Conservation (phyloP, 2,113 vertebrate genomes). For the Sclerurus mexicanus region DNA sequence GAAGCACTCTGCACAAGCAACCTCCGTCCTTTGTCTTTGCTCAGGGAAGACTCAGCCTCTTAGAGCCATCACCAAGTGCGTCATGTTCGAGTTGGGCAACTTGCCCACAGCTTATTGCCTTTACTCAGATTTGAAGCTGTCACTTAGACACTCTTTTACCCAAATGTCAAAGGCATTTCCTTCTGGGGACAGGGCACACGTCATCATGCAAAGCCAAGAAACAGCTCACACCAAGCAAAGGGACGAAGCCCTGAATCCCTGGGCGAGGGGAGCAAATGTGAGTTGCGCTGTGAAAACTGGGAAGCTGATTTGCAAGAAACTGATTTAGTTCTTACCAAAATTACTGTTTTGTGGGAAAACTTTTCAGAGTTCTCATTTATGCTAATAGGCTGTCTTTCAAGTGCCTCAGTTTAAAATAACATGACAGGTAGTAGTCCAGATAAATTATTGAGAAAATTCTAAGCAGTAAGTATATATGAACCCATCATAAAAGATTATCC, state of each 20-base stretch:
- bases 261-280: background rate
- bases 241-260: background rate
- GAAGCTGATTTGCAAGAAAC: background rate
- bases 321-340: background rate
- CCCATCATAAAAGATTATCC: background rate
- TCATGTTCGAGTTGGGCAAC: constrained; percentile 11
- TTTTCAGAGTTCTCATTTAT: background rate
- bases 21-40: constrained; percentile 33
- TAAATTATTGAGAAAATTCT: background rate
- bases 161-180: constrained; percentile 49
- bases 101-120: constrained; percentile 1
- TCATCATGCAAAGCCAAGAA: background rate
- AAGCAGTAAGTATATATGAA: background rate
- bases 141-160: background rate
- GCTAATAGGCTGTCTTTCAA: background rate
- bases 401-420: background rate
- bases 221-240: background rate
- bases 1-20: background rate
- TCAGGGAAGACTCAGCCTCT: constrained; percentile 20
- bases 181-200: background rate
- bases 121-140: background rate
- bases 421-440: background rate
- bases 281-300: background rate
- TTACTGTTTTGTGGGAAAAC: background rate
- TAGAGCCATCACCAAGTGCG: constrained; percentile 4